Evolutionary conservation across 2,797 vertebrate genomes (phyloP), one percentile per base, ranked within the genome.

Genomic region (Characodon lateralis): DNA sequence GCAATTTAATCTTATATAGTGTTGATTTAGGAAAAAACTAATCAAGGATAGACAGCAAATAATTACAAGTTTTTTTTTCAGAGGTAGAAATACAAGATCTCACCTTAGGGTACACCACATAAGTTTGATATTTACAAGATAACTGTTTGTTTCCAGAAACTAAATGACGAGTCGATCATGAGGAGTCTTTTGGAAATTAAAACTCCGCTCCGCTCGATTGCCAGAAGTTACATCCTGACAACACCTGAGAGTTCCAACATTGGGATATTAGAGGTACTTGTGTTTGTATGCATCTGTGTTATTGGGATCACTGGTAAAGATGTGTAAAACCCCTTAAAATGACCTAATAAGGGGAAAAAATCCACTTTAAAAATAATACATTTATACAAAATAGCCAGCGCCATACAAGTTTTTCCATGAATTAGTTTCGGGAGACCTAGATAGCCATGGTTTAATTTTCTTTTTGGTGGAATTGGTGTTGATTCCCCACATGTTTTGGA

Each of bases 141-240:
- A 35, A 22, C 8, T 31, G 59, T 35, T 61, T 0, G 20, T 65
- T 10, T 76, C 0, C 50, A 94, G 93, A 94, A 93, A 82, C 61
- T 93, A 50, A 94, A 92, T 0, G 92, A 94, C 0, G 92, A 92
- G 69, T 93, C 91, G 0, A 93, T 93, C 74, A 93, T 93, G 91
- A 92, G 81, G 61, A 94, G 93, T 88, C 80, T 93, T 48, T 63
- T 93, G 35, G 92, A 93, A 59, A 86, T 92, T 1, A 93, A 93
- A 80, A 92, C 92, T 48, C 91, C 91, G 0, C 24, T 92, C 0
- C 87, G 78, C 6, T 92, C 92, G 0, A 63, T 91, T 0, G 85
- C 86, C 50, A 80, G 91, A 77, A 94, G 93, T 78, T 94, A 92
- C 83, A 91, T 94, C 68, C 77, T 92, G 63, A 87, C 92, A 0